These are phyloP conservation scores for Cyclura pinguis DNA, from an alignment of 2,797 vertebrate genomes.

Conservation along the genomic window DNA sequence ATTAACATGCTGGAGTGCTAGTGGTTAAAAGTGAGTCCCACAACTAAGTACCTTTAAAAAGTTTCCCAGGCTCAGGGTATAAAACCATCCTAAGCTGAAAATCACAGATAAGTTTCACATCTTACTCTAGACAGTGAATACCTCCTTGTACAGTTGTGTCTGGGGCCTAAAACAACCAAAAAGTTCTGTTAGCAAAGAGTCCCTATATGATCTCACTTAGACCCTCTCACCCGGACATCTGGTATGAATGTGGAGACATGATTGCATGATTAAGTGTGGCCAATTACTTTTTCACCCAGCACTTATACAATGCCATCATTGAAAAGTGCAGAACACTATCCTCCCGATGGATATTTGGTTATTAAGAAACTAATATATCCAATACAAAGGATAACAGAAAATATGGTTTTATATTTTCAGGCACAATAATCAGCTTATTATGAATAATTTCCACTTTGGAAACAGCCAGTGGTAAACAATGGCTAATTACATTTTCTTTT, in stretches of 20 bases:
- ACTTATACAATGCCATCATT: not conserved
- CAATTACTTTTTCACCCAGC: not conserved
- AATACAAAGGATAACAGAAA: slow-evolving; percentile 42
- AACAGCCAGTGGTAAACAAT: slow-evolving; percentile 49
- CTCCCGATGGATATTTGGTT: not conserved
- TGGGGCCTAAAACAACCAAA: not conserved
- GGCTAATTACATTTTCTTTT: slow-evolving; percentile 54
- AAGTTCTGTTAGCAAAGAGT: not conserved
- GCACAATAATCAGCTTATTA: slow-evolving; percentile 29
- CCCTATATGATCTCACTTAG: not conserved
- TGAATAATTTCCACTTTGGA: slow-evolving; percentile 26
- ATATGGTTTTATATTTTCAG: not conserved
- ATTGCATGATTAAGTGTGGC: not conserved
- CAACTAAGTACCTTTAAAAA: no score
- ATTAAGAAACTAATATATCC: not conserved
- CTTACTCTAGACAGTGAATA: not conserved
- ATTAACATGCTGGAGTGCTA: no score
- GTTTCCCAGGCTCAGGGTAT: not conserved
- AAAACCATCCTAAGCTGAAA: slow-evolving; percentile 1
- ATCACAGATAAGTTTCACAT: not conserved
- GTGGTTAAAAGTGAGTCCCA: no score
- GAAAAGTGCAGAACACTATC: not conserved
- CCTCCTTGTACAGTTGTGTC: not conserved
- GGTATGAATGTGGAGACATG: not conserved
- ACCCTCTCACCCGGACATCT: not conserved